Evolutionary conservation across 2,888 invertebrate genomes (phyloP).

Genomic region (Drosophila nr. medialis): DNA sequence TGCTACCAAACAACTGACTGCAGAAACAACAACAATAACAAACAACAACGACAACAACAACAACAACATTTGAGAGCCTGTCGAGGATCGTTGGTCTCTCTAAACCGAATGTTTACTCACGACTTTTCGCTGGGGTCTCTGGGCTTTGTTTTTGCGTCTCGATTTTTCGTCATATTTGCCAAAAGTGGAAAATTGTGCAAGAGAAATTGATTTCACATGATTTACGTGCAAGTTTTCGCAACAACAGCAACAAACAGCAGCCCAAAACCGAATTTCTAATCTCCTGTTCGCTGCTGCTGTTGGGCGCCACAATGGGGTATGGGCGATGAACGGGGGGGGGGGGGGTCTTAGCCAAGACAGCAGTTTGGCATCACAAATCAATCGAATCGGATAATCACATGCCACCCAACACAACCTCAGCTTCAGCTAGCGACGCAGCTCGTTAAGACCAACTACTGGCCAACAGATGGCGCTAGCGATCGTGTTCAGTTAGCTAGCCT

Average conservation of each 20-base stretch:
- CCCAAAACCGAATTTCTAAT: constrained; percentile 75
- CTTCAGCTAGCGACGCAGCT: constrained; percentile 28
- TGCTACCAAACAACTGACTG: constrained; percentile 65
- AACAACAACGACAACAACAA: constrained; percentile 37
- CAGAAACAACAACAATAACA: constrained; percentile 29
- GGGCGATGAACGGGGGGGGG: not conserved
- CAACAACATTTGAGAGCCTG: constrained; percentile 37
- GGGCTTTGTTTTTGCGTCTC: constrained; percentile 31
- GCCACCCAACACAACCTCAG: constrained; percentile 23
- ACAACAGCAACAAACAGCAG: constrained; percentile 38
- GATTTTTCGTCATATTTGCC: constrained; percentile 75
- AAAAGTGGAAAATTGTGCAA: constrained; percentile 79
- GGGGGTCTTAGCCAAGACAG: constrained; percentile 33
- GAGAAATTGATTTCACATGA: constrained; percentile 83
- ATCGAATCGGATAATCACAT: constrained; percentile 70
- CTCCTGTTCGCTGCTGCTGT: constrained; percentile 70
- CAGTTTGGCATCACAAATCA: constrained; percentile 70
- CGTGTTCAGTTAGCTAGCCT: not conserved
- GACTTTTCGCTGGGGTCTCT: constrained; percentile 57
- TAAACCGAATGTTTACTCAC: constrained; percentile 75
- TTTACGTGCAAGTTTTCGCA: constrained; percentile 74
- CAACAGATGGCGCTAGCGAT: constrained; percentile 52
- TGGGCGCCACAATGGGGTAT: not conserved
- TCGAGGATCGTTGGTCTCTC: constrained; percentile 40
- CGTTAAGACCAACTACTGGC: constrained; percentile 25